These are phyloP conservation scores for Cariama cristata DNA, from an alignment of 2,113 vertebrate species.

Conservation along the genomic window DNA sequence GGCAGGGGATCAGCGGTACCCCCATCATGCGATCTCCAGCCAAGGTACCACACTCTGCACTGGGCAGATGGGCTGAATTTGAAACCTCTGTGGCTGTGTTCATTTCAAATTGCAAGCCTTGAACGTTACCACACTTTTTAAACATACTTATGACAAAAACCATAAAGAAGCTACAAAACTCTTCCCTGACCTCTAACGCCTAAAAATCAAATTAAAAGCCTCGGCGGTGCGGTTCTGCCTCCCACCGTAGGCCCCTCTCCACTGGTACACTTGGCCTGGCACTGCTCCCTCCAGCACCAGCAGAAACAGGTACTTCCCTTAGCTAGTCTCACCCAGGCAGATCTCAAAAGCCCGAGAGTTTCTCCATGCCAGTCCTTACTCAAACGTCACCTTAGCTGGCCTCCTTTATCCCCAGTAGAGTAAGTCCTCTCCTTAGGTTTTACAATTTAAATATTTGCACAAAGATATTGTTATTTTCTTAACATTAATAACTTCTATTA, in stretches of 20 bases:
- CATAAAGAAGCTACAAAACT: background rate
- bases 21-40: background rate
- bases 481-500: background rate
- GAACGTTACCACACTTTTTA: background rate
- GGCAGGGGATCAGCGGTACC: background rate
- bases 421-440: background rate
- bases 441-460: background rate
- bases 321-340: background rate
- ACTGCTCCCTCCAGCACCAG: rapidly evolving
- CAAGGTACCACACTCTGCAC: rapidly evolving
- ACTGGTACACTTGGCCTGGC: rapidly evolving
- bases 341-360: background rate
- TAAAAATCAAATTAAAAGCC: too few species aligned
- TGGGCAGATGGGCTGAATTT: background rate
- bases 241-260: too few species aligned
- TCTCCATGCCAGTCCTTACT: background rate
- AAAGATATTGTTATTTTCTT: background rate
- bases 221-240: background rate
- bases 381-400: background rate
- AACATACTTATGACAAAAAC: background rate
- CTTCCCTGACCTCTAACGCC: too few species aligned
- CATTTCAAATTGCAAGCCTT: background rate
- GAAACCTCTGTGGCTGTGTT: background rate
- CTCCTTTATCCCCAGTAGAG: background rate
- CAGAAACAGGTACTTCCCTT: background rate